These are phyloP conservation scores for Limnephilus rhombicus DNA, from an alignment of 2,888 invertebrate genomes.

Conservation along the genomic window DNA sequence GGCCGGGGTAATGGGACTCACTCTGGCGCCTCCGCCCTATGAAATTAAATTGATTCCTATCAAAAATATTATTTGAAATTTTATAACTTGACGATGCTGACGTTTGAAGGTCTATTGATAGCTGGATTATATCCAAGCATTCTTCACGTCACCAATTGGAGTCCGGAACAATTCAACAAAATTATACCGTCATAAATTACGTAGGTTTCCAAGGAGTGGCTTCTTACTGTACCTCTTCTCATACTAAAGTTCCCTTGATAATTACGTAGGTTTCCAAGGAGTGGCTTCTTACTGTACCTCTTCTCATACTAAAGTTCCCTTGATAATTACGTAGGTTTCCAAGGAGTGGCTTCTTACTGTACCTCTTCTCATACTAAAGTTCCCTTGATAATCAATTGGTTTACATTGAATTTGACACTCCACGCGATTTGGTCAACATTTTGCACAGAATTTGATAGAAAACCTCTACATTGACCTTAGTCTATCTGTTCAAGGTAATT, in stretches of 20 bases:
- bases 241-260: neutral
- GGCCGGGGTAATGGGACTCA: conserved; percentile 86
- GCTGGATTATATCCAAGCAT: no score
- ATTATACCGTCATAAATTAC: no score
- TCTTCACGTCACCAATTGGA: no score
- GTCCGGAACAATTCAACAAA: no score
- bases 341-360: no score
- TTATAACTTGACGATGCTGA: neutral
- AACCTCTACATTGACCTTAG: neutral
- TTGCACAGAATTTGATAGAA: neutral
- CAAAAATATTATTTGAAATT: neutral
- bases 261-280: no score
- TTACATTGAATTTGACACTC: neutral
- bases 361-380: neutral
- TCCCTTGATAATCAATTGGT: neutral
- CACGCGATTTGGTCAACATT: neutral
- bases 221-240: no score
- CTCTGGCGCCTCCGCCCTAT: conserved; percentile 82
- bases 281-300: no score
- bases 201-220: no score
- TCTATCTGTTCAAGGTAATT: neutral
- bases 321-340: neutral
- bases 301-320: neutral
- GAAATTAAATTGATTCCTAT: conserved; percentile 34
- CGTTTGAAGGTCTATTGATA: neutral